phyloP scores from a whole-genome alignment of 2,113 vertebrate species.

The Psilopogon haemacephalus region DNA sequence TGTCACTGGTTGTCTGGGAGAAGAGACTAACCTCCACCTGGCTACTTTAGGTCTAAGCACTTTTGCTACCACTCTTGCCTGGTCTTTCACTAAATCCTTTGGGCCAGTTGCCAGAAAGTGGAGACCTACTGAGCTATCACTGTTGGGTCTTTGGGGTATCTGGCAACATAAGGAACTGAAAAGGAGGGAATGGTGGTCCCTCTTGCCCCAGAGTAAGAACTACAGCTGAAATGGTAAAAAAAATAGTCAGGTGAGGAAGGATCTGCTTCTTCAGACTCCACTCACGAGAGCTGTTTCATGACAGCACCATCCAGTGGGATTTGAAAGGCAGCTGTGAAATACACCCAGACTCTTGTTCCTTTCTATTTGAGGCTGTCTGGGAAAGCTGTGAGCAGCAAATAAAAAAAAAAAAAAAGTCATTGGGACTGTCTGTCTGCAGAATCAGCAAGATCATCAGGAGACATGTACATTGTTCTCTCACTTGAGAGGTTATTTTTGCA shows the following conservation, averaged over 20 bases:
- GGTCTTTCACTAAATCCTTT: background rate
- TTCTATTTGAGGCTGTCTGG: constrained; percentile 45
- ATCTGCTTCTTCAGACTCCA: background rate
- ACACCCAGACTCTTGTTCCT: constrained; percentile 1
- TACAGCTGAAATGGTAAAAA: background rate
- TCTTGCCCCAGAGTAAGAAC: background rate
- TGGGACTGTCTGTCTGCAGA: constrained; percentile 46
- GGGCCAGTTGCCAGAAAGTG: fast-evolving
- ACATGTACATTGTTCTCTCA: constrained; percentile 27
- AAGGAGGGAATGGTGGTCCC: background rate
- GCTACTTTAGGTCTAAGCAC: background rate
- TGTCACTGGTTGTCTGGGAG: no score
- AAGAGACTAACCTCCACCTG: no score
- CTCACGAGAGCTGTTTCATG: background rate
- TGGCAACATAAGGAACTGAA: background rate
- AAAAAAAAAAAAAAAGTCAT: background rate
- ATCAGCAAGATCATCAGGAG: constrained; percentile 54
- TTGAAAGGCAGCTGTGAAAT: constrained; percentile 41
- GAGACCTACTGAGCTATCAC: background rate
- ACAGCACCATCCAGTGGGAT: background rate
- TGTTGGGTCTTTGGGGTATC: fast-evolving
- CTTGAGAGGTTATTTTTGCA: constrained; percentile 41
- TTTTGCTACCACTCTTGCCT: background rate
- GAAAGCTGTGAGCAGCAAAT: constrained; percentile 54
- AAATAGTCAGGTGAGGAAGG: background rate